Conservation (phyloP, 2,113 vertebrate genomes). For the Hypomesus transpacificus region DNA sequence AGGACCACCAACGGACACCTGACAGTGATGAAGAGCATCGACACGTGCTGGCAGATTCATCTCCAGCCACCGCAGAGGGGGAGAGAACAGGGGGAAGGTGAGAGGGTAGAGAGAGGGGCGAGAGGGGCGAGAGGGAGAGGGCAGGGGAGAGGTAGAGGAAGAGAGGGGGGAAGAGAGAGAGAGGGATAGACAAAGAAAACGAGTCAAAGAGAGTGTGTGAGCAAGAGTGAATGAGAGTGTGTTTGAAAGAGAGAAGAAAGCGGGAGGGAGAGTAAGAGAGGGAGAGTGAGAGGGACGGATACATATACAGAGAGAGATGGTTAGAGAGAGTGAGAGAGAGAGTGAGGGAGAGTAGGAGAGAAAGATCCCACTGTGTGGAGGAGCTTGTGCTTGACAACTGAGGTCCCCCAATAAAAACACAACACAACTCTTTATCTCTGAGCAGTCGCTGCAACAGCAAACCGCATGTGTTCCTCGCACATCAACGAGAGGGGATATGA, state of each 20-base stretch:
- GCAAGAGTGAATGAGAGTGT: slow-evolving; percentile 40
- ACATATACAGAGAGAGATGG: slow-evolving; percentile 8
- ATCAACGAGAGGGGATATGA: background rate
- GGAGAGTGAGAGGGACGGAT: slow-evolving; percentile 28
- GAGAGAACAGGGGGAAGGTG: slow-evolving; percentile 35
- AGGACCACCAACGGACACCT: slow-evolving; percentile 78
- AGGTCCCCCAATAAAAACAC: slow-evolving; percentile 63
- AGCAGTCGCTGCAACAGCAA: slow-evolving; percentile 42
- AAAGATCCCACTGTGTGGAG: slow-evolving; percentile 36
- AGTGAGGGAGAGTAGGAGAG: slow-evolving; percentile 38
- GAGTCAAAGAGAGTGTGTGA: slow-evolving; percentile 40
- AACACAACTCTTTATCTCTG: slow-evolving; percentile 47
- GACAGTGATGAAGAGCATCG: slow-evolving; percentile 82
- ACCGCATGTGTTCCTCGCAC: background rate
- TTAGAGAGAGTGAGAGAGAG: slow-evolving; percentile 35
- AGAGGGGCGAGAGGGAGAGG: slow-evolving; percentile 11
- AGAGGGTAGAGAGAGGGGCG: background rate
- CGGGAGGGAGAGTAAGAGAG: slow-evolving; percentile 17
- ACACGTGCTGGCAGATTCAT: slow-evolving; percentile 80
- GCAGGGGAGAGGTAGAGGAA: slow-evolving; percentile 11
- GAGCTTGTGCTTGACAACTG: slow-evolving; percentile 57
- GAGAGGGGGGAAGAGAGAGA: slow-evolving; percentile 23
- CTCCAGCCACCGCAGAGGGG: slow-evolving; percentile 66
- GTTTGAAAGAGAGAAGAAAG: background rate
- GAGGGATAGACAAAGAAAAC: background rate